A percentile compares a stretch with the other conserved stretches of the same genome.
These are phyloP conservation scores for Tiaroga cobitis DNA, from an alignment of 2,797 vertebrate species.

Conservation along the genomic window DNA sequence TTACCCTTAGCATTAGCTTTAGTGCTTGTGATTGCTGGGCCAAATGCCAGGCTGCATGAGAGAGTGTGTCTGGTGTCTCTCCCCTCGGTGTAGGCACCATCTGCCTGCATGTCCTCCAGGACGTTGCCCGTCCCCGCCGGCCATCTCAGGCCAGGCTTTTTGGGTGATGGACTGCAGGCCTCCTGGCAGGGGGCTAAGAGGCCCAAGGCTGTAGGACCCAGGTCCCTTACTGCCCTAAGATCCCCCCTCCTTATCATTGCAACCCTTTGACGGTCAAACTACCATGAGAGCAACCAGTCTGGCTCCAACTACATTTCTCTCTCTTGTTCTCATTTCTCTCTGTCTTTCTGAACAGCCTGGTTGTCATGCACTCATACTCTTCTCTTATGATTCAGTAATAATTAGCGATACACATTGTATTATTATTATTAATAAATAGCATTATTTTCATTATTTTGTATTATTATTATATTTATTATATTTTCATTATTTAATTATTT, in stretches of 20 bases:
- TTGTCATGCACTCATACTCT: neutral
- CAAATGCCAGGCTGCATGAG: slow-evolving; percentile 53
- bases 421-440: too few relatives aligned
- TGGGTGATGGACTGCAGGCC: slow-evolving; percentile 45
- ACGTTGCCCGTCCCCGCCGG: slow-evolving; percentile 69
- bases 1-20: slow-evolving; percentile 58
- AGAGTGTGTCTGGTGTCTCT: slow-evolving; percentile 54
- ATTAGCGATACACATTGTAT: neutral
- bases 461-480: neutral
- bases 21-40: slow-evolving; percentile 53
- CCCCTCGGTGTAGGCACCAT: slow-evolving; percentile 71
- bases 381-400: neutral
- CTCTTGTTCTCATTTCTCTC: slow-evolving; percentile 19
- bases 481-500: neutral
- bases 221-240: slow-evolving; percentile 41
- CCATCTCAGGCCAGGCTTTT: slow-evolving; percentile 72
- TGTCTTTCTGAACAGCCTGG: neutral
- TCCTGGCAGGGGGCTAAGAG: slow-evolving; percentile 55
- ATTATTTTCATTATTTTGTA: too few relatives aligned
- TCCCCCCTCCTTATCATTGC: neutral
- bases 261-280: slow-evolving; percentile 33
- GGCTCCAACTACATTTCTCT: slow-evolving; percentile 25
- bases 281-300: slow-evolving; percentile 35
- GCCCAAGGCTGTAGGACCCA: slow-evolving; percentile 54
- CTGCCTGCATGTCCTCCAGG: slow-evolving; percentile 74